phyloP scores from a whole-genome alignment of 2,797 vertebrate genomes.

The Caiman crocodilus region DNA sequence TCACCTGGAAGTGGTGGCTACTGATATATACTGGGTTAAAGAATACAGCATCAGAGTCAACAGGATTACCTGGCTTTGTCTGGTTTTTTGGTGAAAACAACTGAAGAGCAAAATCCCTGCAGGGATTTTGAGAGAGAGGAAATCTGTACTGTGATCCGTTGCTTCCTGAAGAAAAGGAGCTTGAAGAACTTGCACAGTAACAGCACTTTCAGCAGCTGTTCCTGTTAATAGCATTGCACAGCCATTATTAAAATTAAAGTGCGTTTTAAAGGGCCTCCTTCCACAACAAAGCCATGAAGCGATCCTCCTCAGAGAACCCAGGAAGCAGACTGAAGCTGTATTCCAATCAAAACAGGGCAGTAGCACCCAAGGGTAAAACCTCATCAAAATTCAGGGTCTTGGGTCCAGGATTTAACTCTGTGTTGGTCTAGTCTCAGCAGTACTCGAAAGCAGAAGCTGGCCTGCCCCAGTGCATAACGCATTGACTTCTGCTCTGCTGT shows the following conservation, averaged over 20 bases:
- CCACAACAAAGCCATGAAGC: neutral
- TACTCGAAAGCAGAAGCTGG: neutral
- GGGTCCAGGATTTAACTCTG: neutral
- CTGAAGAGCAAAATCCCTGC: neutral
- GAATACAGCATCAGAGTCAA: neutral
- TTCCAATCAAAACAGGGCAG: neutral
- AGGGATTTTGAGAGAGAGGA: neutral
- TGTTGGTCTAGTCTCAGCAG: neutral
- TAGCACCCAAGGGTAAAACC: neutral
- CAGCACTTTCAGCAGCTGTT: neutral
- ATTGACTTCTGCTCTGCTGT: neutral
- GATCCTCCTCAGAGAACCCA: neutral
- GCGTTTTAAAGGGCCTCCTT: neutral
- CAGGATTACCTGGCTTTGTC: neutral
- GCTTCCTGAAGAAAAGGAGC: neutral
- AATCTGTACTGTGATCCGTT: rapidly evolving
- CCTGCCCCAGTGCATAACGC: neutral
- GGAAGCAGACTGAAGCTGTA: neutral
- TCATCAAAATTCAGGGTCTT: neutral
- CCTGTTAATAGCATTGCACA: neutral
- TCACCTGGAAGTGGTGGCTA: too few relatives aligned
- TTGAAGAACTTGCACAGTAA: neutral
- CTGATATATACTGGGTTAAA: neutral
- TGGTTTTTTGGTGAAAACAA: neutral
- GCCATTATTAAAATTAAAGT: neutral